Conservation (phyloP, 2,888 invertebrate genomes). For the Drosophila eohydei region DNA sequence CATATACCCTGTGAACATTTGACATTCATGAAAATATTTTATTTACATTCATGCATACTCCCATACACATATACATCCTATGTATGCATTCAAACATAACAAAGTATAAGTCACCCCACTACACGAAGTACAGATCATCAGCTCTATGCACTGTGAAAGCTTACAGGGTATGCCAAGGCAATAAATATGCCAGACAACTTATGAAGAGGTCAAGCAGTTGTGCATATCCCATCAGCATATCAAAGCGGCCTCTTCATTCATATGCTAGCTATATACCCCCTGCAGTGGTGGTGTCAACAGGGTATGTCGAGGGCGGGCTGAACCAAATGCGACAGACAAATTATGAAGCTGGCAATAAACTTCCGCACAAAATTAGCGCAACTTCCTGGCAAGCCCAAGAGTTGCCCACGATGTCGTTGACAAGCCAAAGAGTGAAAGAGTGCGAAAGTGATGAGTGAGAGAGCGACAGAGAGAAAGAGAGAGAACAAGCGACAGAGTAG, state of each 20-base stretch:
- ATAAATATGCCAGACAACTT: not conserved
- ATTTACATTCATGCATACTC: not conserved
- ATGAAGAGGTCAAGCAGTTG: not conserved
- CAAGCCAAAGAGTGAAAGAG: slow-evolving; percentile 23
- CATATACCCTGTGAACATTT: slow-evolving; percentile 8
- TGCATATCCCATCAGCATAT: not conserved
- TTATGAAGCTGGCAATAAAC: slow-evolving; percentile 74
- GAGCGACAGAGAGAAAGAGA: not conserved
- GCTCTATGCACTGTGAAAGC: not conserved
- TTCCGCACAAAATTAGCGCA: slow-evolving; percentile 72
- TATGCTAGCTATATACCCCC: not conserved
- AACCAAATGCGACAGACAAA: slow-evolving; percentile 55
- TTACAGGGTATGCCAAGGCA: not conserved
- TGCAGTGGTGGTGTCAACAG: not conserved
- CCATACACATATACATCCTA: not conserved
- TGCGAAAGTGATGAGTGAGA: slow-evolving; percentile 6
- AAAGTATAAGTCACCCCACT: too few species aligned
- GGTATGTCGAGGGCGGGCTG: slow-evolving; percentile 13
- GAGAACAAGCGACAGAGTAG: slow-evolving; percentile 14
- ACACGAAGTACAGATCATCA: too few species aligned
- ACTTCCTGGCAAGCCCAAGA: slow-evolving; percentile 65
- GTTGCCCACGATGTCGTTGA: slow-evolving; percentile 43
- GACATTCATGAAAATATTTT: not conserved
- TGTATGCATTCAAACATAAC: not conserved
- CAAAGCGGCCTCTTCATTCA: not conserved